A percentile compares a stretch with the other conserved stretches of the same genome.
Conservation (phyloP, 1,140 invertebrate genomes). For the Neotoxoptera formosana region DNA sequence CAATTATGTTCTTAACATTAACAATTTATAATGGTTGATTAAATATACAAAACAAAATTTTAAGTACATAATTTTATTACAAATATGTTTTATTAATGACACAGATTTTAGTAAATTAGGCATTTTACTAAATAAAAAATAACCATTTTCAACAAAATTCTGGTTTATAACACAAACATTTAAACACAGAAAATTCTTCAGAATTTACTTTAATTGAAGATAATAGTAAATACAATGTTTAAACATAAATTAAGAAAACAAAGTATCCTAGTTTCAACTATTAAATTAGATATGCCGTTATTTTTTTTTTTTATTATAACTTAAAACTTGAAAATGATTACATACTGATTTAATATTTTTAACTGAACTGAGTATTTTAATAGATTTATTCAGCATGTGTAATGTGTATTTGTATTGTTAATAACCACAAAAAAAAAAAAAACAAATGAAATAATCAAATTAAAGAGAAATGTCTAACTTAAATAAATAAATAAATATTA, state of each 20-base stretch:
- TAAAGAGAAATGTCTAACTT: neutral
- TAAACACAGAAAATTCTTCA: too few relatives aligned
- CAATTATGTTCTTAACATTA: slow-evolving; percentile 19
- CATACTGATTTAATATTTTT: neutral
- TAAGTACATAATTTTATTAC: neutral
- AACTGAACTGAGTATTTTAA: neutral
- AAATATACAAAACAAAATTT: neutral
- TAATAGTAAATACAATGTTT: neutral
- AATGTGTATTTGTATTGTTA: neutral
- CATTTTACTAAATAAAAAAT: neutral
- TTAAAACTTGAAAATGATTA: neutral
- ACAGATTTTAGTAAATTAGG: slow-evolving; percentile 1
- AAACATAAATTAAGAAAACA: neutral
- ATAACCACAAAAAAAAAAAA: neutral
- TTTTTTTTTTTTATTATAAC: neutral
- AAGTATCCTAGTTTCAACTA: neutral
- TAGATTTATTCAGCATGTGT: neutral
- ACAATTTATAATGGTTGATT: neutral
- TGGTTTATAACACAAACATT: neutral
- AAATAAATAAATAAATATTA: neutral
- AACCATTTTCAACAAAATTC: slow-evolving; percentile 14
- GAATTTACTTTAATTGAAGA: too few relatives aligned
- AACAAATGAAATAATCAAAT: neutral
- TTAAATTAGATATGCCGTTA: neutral
- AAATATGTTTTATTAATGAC: neutral